Evolutionary conservation across 1,140 invertebrate species (phyloP).

Genomic region (Drosophila saltans): DNA sequence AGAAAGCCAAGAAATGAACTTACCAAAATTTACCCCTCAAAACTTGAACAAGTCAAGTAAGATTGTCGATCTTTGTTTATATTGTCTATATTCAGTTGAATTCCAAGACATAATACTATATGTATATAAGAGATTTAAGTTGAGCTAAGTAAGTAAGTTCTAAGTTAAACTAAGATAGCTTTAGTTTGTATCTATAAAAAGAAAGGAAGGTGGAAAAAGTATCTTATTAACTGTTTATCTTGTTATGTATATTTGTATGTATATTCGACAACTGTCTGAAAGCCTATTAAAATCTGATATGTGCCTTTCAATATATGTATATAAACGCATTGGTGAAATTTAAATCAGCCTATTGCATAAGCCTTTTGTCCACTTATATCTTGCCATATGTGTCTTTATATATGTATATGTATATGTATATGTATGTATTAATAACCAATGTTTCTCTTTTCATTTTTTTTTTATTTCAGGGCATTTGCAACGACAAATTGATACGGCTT

Average conservation of each 20-base stretch:
- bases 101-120: no score
- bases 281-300: not conserved
- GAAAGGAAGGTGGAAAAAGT: no score
- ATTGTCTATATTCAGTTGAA: no score
- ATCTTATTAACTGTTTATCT: no score
- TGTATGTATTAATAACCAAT: conserved; percentile 31
- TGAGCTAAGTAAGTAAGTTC: no score
- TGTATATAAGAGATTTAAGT: no score
- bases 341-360: not conserved
- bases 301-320: not conserved
- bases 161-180: no score
- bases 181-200: no score
- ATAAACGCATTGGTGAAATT: conserved; percentile 6
- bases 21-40: not conserved
- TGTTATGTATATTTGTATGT: no score
- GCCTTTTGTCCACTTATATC: conserved; percentile 9
- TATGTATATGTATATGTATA: not conserved
- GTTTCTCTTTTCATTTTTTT: conserved; percentile 23
- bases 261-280: no score
- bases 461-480: conserved; percentile 42
- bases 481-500: conserved; percentile 47
- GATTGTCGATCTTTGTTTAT: not conserved
- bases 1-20: not conserved
- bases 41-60: not conserved
- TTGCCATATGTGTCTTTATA: not conserved